Evolutionary conservation across 2,113 vertebrate genomes (phyloP).

Genomic region (Catharus fuscescens): DNA sequence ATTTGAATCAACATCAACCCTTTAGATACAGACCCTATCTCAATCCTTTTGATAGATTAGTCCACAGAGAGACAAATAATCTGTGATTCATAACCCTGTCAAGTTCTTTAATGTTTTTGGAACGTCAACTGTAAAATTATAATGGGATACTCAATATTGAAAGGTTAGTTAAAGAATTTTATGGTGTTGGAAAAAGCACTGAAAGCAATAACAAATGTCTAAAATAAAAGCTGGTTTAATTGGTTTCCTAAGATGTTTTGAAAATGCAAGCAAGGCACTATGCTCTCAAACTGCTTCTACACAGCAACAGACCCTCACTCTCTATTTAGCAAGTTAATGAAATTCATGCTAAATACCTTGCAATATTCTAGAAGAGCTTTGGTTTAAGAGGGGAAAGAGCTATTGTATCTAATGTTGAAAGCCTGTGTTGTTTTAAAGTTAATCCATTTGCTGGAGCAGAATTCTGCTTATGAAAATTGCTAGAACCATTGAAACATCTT

Average conservation of each 20-base stretch:
- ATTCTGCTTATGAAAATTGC: constrained; percentile 32
- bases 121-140: constrained; percentile 46
- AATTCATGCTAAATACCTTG: not conserved
- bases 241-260: not conserved
- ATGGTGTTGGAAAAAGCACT: not conserved
- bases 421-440: constrained; percentile 6
- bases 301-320: not conserved
- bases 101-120: constrained; percentile 52
- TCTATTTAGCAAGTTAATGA: not conserved
- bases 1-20: constrained; percentile 3
- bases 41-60: constrained; percentile 20
- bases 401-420: not conserved
- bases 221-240: constrained; percentile 49
- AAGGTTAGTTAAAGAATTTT: constrained; percentile 30
- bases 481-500: not conserved
- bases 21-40: not conserved
- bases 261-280: constrained; percentile 23
- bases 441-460: constrained; percentile 4
- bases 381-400: not conserved
- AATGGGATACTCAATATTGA: constrained; percentile 20
- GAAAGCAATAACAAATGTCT: constrained; percentile 35
- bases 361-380: not conserved
- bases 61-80: constrained; percentile 24
- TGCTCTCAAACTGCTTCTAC: not conserved
- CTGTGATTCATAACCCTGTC: constrained; percentile 13